Percentiles rank a stretch among this genome's conserved stretches.
Conservation (phyloP, 2,888 invertebrate species). For the Hermaeophaga mercurialis region DNA sequence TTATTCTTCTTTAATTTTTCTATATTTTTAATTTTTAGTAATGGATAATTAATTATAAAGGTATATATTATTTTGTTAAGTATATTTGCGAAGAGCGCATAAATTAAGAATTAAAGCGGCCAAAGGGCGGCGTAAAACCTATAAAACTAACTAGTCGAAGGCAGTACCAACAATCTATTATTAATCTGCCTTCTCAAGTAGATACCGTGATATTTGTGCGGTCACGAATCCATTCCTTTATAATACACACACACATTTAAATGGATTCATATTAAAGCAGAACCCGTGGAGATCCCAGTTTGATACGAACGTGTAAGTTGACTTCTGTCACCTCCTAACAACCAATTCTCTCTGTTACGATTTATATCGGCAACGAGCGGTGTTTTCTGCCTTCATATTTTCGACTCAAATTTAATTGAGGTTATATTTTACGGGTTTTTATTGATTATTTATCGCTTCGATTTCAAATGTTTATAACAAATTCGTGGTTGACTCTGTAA, state of each 20-base stretch:
- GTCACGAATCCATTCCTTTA: constrained; percentile 42
- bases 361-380: constrained; percentile 37
- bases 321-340: constrained; percentile 48
- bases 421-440: constrained; percentile 32
- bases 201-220: constrained; percentile 39
- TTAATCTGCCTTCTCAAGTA: constrained; percentile 27
- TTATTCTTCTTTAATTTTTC: too few species aligned
- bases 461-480: constrained; percentile 27
- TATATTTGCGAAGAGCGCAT: constrained; percentile 7
- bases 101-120: constrained; percentile 16
- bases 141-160: constrained; percentile 17
- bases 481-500: constrained; percentile 18
- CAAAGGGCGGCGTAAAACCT: constrained; percentile 12
- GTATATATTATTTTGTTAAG: too few species aligned
- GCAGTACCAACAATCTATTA: constrained; percentile 28
- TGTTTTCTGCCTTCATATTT: constrained; percentile 28
- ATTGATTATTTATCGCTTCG: constrained; percentile 29
- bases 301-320: constrained; percentile 44
- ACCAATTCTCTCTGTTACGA: constrained; percentile 43
- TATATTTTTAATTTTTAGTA: too few species aligned
- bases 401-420: constrained; percentile 30
- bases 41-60: too few species aligned
- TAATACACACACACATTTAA: constrained; percentile 43
- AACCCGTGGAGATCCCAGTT: constrained; percentile 45
- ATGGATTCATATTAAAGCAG: constrained; percentile 47